These are phyloP conservation scores for Myioborus miniatus DNA, from an alignment of 2,797 vertebrate genomes.

Conservation along the genomic window DNA sequence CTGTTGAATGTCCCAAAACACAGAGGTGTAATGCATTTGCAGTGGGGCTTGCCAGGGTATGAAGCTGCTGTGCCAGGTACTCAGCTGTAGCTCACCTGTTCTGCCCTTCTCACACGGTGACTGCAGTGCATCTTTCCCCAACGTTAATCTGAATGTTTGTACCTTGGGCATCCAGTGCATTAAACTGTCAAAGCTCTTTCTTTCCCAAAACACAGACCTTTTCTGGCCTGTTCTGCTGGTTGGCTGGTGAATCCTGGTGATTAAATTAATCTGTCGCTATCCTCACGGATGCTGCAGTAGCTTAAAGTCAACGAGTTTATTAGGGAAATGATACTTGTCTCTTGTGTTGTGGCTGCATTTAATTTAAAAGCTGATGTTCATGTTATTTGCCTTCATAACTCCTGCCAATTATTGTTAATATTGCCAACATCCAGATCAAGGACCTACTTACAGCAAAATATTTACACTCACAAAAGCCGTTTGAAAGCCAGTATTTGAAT, in stretches of 20 bases:
- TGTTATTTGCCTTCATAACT: conserved; percentile 8
- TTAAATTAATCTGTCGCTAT: not conserved
- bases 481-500: conserved; percentile 24
- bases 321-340: conserved; percentile 32
- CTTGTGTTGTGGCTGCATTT: conserved; percentile 3
- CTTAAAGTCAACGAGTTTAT: not conserved
- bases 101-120: not conserved
- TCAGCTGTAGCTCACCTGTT: not conserved
- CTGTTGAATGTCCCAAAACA: not conserved
- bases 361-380: conserved; percentile 26
- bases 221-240: not conserved
- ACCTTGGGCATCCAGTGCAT: not conserved
- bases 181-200: not conserved
- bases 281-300: not conserved
- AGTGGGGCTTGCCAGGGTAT: not conserved
- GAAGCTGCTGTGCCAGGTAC: not conserved
- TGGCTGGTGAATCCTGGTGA: not conserved
- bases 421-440: conserved; percentile 42
- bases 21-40: accelerated
- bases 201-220: not conserved
- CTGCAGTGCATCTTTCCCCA: not conserved
- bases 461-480: not conserved
- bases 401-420: conserved; percentile 48
- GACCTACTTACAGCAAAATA: conserved; percentile 40
- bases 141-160: not conserved